Conservation (phyloP, 2,113 vertebrate species). For the Dryoscopus gambensis region DNA sequence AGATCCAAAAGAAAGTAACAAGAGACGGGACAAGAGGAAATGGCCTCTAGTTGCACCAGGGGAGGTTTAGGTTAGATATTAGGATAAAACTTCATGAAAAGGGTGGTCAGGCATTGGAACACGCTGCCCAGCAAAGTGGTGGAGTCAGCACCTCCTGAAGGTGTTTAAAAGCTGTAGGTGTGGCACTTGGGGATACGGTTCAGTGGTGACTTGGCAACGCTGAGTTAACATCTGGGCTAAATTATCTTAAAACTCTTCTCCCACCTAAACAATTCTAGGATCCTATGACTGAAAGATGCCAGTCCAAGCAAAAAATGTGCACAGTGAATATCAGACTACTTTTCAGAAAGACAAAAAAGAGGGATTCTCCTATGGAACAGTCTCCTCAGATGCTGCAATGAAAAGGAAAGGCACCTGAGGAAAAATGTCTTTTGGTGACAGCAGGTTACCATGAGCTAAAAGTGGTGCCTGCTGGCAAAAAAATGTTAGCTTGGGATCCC, state of each 20-base stretch:
- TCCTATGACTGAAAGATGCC: not conserved
- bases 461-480: slow-evolving; percentile 23
- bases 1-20: not conserved
- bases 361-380: not conserved
- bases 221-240: not conserved
- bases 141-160: not conserved
- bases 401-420: slow-evolving; percentile 1
- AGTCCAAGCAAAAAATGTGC: not conserved
- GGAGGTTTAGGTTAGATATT: not conserved
- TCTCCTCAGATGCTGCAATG: not conserved
- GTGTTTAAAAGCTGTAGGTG: no score
- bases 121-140: not conserved
- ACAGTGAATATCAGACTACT: not conserved
- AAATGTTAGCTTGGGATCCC: slow-evolving; percentile 28
- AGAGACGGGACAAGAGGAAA: not conserved
- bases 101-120: not conserved
- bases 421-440: slow-evolving; percentile 53
- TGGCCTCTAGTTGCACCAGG: not conserved
- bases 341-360: not conserved
- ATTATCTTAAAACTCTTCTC: not conserved
- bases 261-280: not conserved
- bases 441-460: slow-evolving; percentile 13
- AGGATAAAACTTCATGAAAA: not conserved
- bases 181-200: not conserved
- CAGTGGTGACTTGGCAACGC: not conserved